Evolutionary conservation across 2,113 vertebrate species (phyloP), one percentile per base, ranked within the genome.

Genomic region (Psettodes erumei): DNA sequence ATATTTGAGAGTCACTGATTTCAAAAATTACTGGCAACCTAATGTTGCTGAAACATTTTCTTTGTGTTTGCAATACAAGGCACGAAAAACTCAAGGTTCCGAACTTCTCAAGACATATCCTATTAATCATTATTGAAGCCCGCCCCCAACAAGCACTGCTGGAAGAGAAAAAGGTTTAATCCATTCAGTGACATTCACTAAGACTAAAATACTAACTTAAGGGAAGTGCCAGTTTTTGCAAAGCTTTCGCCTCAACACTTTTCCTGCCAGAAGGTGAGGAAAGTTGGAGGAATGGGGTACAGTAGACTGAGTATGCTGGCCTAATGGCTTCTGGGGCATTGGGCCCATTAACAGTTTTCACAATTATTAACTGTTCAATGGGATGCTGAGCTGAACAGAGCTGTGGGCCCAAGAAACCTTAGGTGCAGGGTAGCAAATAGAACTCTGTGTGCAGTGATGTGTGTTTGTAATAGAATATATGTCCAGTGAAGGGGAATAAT

Each of bases 41-140:
- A 25, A 63, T 38, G 38, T 59, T 66, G 62, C 63, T 53, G 62
- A 75, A 75, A 54, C 21, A 18, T 61, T 56, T 61, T 71, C 7
- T 42, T 45, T 60, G 65, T 75, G 35, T 63, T 16, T 79, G 27
- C 6, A 66, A 53, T 65, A 45, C 43, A 67, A 73, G 25, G 23
- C 16, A 60, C 21, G 42, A 48, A 11, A 35, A 58, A 69, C 48
- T 25, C 21, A 18, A 53, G 25, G 60, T 21, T 77, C 28, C 35
- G 56, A 66, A 48, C 25, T 54, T 47, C 47, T 71, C 25, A 4
- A 53, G 53, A 54, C 38, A 35, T 42, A 37, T 42, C 23, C 35
- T 7, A 82, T 82, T 77, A 75, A 78, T 85, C 73, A 76, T 66
- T 77, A 77, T 83, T 85, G 75, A 75, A 77, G 75, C 48, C 28